Conservation (phyloP, 1,140 invertebrate species). For the Pseudomyrmex pallidus region DNA sequence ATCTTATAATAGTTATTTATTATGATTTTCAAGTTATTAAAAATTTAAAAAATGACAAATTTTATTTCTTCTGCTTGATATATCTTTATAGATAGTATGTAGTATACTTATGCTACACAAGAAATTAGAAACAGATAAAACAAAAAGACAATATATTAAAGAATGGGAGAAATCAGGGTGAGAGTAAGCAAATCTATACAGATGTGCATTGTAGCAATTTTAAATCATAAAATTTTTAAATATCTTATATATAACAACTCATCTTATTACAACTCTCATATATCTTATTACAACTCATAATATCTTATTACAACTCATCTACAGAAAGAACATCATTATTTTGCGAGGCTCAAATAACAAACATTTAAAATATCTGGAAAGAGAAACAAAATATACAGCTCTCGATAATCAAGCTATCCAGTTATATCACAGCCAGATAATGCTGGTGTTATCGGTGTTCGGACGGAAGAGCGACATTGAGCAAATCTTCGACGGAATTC, state of each 20-base stretch:
- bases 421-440: conserved; percentile 57
- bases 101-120: conserved; percentile 65
- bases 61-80: background rate
- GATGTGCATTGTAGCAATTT: background rate
- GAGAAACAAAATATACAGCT: conserved; percentile 62
- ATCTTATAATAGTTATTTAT: background rate
- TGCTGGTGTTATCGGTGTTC: conserved; percentile 71
- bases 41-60: background rate
- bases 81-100: conserved; percentile 67
- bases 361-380: conserved; percentile 73
- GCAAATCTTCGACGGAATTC: conserved; percentile 69
- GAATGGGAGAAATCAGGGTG: conserved; percentile 72
- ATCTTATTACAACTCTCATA: conserved; percentile 13
- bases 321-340: conserved; percentile 72
- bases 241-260: conserved; percentile 3
- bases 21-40: background rate
- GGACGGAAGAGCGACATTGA: conserved; percentile 70
- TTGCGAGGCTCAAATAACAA: conserved; percentile 74
- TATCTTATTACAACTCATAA: conserved; percentile 3
- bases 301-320: conserved; percentile 13
- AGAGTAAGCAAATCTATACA: conserved; percentile 4
- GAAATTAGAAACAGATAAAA: conserved; percentile 56
- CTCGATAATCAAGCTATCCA: conserved; percentile 54
- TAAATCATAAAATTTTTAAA: background rate
- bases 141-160: conserved; percentile 60